These are phyloP conservation scores for Parambassis ranga DNA, from an alignment of 2,797 vertebrate genomes.

Conservation along the genomic window DNA sequence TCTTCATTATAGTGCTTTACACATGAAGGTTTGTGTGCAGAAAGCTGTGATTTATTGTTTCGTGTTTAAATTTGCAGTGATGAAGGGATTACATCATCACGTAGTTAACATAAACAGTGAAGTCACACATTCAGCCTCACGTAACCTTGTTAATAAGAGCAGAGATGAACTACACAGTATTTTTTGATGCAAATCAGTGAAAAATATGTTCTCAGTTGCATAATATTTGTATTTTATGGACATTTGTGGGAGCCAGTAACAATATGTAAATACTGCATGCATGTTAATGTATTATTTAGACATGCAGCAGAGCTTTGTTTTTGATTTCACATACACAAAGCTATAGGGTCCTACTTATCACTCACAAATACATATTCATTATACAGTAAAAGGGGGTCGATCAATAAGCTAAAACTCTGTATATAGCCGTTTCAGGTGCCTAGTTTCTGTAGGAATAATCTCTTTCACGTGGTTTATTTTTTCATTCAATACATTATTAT, in stretches of 20 bases:
- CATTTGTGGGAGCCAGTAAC: no score
- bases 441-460: not conserved
- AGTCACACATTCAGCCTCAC: conserved; percentile 4
- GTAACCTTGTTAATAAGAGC: not conserved
- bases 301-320: no score
- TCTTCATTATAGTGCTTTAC: conserved; percentile 16
- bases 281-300: no score
- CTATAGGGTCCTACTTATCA: no score
- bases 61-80: not conserved
- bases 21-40: not conserved
- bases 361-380: no score
- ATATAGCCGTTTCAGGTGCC: not conserved
- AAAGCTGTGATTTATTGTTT: conserved; percentile 18
- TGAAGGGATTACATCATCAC: conserved; percentile 13
- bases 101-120: conserved; percentile 26
- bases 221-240: no score
- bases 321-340: no score
- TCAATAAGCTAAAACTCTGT: not conserved
- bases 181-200: not conserved
- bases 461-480: not conserved
- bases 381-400: not conserved
- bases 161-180: not conserved
- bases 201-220: not conserved
- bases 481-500: not conserved
- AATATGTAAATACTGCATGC: no score